phyloP scores from a whole-genome alignment of 2,888 invertebrate genomes.

The Caenorhabditis panamensis region DNA sequence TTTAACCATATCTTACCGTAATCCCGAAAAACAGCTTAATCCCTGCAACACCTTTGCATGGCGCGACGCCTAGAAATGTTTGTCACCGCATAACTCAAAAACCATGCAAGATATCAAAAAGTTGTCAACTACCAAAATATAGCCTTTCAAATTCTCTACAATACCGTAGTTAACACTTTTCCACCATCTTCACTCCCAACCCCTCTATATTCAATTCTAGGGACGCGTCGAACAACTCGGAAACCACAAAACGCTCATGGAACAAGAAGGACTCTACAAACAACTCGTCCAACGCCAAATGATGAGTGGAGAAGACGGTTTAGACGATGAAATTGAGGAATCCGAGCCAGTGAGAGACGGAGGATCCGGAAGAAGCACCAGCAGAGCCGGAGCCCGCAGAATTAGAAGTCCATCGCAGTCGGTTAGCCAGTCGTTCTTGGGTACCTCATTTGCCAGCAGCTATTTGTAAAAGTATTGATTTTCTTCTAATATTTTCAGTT shows the following conservation, averaged over 20 bases:
- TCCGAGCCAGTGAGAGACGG: constrained; percentile 32
- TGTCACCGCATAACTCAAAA: no score
- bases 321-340: constrained; percentile 49
- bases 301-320: constrained; percentile 67
- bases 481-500: no score
- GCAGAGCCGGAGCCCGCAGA: constrained; percentile 51
- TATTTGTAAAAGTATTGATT: constrained; percentile 72
- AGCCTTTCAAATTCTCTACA: no score
- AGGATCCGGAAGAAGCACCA: constrained; percentile 29
- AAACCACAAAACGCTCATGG: constrained; percentile 83
- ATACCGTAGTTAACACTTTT: no score
- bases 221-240: constrained; percentile 83
- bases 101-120: no score
- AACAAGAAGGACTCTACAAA: constrained; percentile 82
- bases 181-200: no score
- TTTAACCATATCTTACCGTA: no score
- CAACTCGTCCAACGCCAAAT: constrained; percentile 82
- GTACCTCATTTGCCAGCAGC: constrained; percentile 76
- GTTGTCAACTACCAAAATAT: no score
- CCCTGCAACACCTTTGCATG: no score
- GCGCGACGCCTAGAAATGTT: no score
- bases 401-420: constrained; percentile 68
- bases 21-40: no score
- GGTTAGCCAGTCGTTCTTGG: constrained; percentile 77
- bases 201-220: no score